Base-by-base conservation (phyloP, 2,888 invertebrate species). In the Pterostichus madidus region DNA sequence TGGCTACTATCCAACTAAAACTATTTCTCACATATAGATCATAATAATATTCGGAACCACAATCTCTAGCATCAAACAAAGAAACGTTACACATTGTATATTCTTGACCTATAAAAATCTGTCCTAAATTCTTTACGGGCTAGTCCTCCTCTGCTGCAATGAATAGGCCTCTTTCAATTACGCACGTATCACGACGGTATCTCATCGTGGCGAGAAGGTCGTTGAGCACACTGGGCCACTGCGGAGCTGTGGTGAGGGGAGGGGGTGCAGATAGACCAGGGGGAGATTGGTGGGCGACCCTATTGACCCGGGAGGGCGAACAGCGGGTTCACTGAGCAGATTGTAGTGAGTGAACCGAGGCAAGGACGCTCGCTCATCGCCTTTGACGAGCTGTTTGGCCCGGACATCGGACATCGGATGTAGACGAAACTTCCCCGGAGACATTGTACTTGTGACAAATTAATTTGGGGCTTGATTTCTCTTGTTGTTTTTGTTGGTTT, bases 291-390 rank as follows among this genome's bases (percentile, higher is more conserved):
- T 24, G 13, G 13, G 39, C 11, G 64, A 31, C 6, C 35, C 2
- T 11, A 13, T 31, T 64, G 32, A 64, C 64, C 52, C 31, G 11
- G 32, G 24, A 31, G 7, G 32, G 8, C 53, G 31, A 11, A 13
- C n/a, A 31, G 35, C 35, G 64, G 64, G 64, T 32, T 61, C 64
- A 64, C 35, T 64, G 64, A 35, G 64, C 64, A 64, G 52, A 52
- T 52, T 64, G 64, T 35, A 59, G 39, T 39, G 39, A 7, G 39
- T 39, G 39, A 24, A 39, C 39, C 39, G 8, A 39, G 59, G 31
- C 59, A 59, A 59, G 59, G 59, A 13, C 64, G 64, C 32, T 31
- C 3, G 15, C 56, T 61, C 64, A 64, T 64, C 64, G 32, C 64
- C 64, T 64, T 64, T 64, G 64, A 64, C 64, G 39, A 64, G 64